A percentile compares a stretch with the other conserved stretches of the same genome.
Evolutionary conservation across 2,797 vertebrate genomes (phyloP).

Genomic region (Girardinus metallicus): DNA sequence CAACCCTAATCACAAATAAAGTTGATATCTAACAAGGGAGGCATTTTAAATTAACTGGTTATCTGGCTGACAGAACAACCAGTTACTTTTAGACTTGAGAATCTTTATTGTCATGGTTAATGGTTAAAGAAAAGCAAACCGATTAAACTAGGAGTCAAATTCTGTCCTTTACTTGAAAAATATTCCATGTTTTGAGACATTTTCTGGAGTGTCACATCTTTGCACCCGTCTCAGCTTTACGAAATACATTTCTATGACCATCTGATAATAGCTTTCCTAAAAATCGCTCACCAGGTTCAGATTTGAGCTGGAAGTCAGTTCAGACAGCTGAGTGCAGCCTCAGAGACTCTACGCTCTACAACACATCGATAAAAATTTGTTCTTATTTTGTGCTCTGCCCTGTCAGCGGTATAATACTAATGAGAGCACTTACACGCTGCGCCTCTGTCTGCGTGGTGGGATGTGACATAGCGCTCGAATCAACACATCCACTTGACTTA

Average conservation of each 20-base stretch:
- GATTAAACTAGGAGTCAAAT: neutral
- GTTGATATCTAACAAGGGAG: neutral
- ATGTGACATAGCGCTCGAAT: slow-evolving; percentile 21
- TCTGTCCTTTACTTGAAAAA: neutral
- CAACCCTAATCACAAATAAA: neutral
- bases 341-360: slow-evolving; percentile 28
- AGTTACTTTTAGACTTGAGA: neutral
- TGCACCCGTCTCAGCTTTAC: neutral
- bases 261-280: neutral
- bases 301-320: slow-evolving; percentile 18
- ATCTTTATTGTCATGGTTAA: neutral
- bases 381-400: slow-evolving; percentile 34
- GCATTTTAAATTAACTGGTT: neutral
- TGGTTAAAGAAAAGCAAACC: neutral
- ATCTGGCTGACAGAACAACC: neutral
- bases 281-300: slow-evolving; percentile 15
- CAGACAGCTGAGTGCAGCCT: slow-evolving; percentile 30
- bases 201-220: neutral
- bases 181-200: neutral
- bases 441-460: slow-evolving; percentile 1
- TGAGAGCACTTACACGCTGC: slow-evolving; percentile 29
- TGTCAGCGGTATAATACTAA: slow-evolving; percentile 45
- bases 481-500: slow-evolving; percentile 41
- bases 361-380: slow-evolving; percentile 46
- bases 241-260: neutral